Conservation (phyloP, 2,113 vertebrate species). For the Nesogale talazaci region DNA sequence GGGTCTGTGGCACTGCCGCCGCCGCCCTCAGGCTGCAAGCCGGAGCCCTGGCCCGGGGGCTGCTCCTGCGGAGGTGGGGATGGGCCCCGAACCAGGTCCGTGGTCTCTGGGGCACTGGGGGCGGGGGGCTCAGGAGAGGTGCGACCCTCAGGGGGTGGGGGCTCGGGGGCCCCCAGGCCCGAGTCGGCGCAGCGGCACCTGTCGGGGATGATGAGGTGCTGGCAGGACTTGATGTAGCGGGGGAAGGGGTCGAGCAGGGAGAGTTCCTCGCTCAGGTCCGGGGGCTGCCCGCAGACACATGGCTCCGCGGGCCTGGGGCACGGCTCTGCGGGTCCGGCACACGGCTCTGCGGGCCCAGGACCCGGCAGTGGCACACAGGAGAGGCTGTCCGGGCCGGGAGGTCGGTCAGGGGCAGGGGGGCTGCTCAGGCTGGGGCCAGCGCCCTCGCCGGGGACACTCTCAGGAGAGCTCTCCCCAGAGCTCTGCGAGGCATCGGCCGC, state of each 20-base stretch:
- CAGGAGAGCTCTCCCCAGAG: slow-evolving; percentile 83
- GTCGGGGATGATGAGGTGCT: slow-evolving; percentile 87
- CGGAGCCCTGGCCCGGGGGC: slow-evolving; percentile 72
- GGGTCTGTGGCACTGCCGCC: slow-evolving; percentile 83
- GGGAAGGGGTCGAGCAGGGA: slow-evolving; percentile 89
- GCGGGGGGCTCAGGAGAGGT: slow-evolving; percentile 69
- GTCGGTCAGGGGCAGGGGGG: slow-evolving; percentile 74
- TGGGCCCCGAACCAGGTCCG: slow-evolving; percentile 43
- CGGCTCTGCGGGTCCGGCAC: slow-evolving; percentile 29
- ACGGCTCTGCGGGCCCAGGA: slow-evolving; percentile 71
- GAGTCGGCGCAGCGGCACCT: slow-evolving; percentile 83
- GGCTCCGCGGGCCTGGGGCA: not conserved
- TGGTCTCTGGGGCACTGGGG: slow-evolving; percentile 38
- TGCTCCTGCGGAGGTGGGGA: slow-evolving; percentile 63
- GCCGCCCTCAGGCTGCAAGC: slow-evolving; percentile 74
- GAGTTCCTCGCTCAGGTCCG: slow-evolving; percentile 88
- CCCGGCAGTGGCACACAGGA: slow-evolving; percentile 76
- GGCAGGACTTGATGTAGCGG: slow-evolving; percentile 89
- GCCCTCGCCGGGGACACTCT: slow-evolving; percentile 81
- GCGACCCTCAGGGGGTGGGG: not conserved
- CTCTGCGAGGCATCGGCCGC: slow-evolving; percentile 75
- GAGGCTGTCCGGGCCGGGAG: slow-evolving; percentile 48
- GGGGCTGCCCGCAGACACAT: slow-evolving; percentile 80
- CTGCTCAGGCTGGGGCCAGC: slow-evolving; percentile 66
- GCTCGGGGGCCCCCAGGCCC: slow-evolving; percentile 57